These are phyloP conservation scores for Eospalax fontanierii DNA, from an alignment of 2,797 vertebrate species.

Conservation along the genomic window DNA sequence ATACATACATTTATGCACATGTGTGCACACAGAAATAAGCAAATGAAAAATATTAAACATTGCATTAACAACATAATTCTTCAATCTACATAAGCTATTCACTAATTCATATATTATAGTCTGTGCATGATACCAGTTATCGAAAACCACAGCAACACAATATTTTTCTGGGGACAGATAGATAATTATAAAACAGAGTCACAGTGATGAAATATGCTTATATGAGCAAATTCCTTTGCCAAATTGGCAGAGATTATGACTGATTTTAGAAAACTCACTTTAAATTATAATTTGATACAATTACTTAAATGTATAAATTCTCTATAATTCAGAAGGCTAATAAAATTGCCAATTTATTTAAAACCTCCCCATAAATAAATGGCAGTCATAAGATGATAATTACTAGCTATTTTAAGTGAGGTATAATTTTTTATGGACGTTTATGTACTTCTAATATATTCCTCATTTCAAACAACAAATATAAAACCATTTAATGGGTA, in stretches of 20 bases:
- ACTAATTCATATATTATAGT: neutral
- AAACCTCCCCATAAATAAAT: constrained; percentile 21
- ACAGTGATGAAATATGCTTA: neutral
- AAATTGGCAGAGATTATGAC: neutral
- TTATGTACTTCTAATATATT: constrained; percentile 31
- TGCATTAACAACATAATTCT: neutral
- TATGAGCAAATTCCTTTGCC: constrained; percentile 25
- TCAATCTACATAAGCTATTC: neutral
- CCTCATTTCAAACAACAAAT: constrained; percentile 47
- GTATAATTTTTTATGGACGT: constrained; percentile 62
- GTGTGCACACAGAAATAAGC: neutral
- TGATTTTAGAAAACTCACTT: constrained; percentile 45
- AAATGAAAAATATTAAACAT: neutral
- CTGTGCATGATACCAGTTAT: neutral
- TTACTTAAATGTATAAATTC: constrained; percentile 49
- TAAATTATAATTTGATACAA: constrained; percentile 26
- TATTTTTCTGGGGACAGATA: constrained; percentile 32
- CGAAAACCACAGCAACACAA: neutral
- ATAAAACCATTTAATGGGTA: constrained; percentile 19
- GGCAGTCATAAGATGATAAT: constrained; percentile 39
- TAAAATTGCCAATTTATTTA: constrained; percentile 36
- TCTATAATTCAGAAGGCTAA: constrained; percentile 31
- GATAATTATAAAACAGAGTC: neutral
- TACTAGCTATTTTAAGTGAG: constrained; percentile 65
- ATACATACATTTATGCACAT: neutral